Conservation (phyloP, 2,113 vertebrate species). For the Caracal caracal region DNA sequence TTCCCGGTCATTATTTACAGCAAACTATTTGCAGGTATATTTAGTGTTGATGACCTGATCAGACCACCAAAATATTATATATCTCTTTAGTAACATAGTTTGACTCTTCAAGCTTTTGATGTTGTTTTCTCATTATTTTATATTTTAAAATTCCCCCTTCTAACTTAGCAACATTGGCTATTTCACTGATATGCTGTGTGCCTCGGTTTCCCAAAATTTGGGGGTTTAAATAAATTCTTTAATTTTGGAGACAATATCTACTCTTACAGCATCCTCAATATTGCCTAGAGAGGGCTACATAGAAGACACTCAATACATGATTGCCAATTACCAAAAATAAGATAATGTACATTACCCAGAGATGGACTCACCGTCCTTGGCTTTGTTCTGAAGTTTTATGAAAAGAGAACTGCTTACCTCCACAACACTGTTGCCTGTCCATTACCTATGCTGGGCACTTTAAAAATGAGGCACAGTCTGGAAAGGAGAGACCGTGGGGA, state of each 20-base stretch:
- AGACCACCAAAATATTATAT: background rate
- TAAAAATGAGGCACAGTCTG: conserved; percentile 37
- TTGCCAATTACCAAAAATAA: background rate
- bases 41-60: background rate
- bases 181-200: background rate
- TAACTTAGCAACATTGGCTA: background rate
- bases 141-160: background rate
- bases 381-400: conserved; percentile 19
- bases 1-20: background rate
- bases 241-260: background rate
- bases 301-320: background rate
- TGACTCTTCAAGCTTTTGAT: background rate
- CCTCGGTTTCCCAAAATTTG: background rate
- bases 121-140: background rate
- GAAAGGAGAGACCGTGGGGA: background rate
- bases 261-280: background rate
- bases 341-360: conserved; percentile 13
- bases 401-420: conserved; percentile 27
- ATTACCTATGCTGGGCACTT: conserved; percentile 24
- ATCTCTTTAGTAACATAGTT: background rate
- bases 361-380: background rate
- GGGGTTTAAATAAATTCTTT: background rate
- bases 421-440: background rate
- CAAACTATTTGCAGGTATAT: background rate
- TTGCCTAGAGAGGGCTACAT: background rate